Conservation (phyloP, 1,140 invertebrate species). For the Drosophila carrolli region DNA sequence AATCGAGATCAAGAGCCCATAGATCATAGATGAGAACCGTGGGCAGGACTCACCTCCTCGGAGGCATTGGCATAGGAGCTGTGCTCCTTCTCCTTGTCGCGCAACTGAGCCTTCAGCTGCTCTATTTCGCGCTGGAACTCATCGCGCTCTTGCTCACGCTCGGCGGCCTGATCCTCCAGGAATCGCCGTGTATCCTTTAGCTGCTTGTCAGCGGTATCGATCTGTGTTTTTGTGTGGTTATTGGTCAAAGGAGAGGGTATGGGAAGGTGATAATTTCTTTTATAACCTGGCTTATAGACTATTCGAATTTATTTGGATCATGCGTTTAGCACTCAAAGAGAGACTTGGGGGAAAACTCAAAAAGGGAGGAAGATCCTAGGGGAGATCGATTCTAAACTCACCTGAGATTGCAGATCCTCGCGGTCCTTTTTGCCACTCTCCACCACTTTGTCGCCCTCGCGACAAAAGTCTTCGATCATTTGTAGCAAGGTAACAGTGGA, state of each 20-base stretch:
- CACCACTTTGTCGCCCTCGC: constrained; percentile 87
- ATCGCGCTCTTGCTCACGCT: constrained; percentile 91
- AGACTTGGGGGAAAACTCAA: constrained; percentile 9
- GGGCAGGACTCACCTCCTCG: constrained; percentile 85
- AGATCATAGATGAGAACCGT: constrained; percentile 29
- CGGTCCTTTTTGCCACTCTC: constrained; percentile 88
- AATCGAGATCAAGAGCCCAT: constrained; percentile 47
- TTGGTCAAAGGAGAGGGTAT: constrained; percentile 21
- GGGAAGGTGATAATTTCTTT: constrained; percentile 19
- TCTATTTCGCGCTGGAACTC: constrained; percentile 89
- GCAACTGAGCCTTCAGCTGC: constrained; percentile 87
- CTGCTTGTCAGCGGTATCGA: constrained; percentile 92
- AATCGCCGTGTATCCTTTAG: constrained; percentile 89
- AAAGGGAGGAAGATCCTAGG: background rate
- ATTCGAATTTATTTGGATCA: constrained; percentile 40
- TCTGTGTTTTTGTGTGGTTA: constrained; percentile 85
- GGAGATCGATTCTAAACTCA: constrained; percentile 68
- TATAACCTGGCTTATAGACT: constrained; percentile 52
- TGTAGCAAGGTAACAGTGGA: constrained; percentile 85
- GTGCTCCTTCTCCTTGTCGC: constrained; percentile 87
- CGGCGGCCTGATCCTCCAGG: constrained; percentile 91
- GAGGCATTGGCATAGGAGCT: constrained; percentile 86
- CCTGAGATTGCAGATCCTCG: constrained; percentile 90
- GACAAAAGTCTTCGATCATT: constrained; percentile 87
- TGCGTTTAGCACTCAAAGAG: constrained; percentile 61